phyloP scores from a whole-genome alignment of 2,113 vertebrate genomes.

The Smithornis capensis region DNA sequence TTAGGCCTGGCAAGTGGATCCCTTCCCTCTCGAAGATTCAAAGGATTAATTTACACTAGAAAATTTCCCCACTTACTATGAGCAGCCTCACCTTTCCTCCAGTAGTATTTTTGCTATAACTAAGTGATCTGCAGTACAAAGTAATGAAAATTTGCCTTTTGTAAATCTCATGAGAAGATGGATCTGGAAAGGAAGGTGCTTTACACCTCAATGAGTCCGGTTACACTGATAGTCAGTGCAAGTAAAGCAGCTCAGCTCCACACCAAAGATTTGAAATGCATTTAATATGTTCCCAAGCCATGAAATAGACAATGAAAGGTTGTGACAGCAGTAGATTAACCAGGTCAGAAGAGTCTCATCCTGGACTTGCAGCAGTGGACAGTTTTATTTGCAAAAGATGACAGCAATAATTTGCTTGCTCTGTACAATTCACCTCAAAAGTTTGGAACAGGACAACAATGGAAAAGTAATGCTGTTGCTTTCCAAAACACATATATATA shows the following conservation, averaged over 20 bases:
- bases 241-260: background rate
- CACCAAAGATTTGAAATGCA: background rate
- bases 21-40: background rate
- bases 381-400: background rate
- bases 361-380: background rate
- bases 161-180: background rate
- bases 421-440: background rate
- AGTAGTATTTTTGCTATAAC: background rate
- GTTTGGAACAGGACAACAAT: background rate
- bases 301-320: background rate
- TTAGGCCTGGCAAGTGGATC: background rate
- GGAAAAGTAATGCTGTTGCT: background rate
- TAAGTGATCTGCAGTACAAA: background rate
- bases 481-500: background rate
- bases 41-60: background rate
- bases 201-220: background rate
- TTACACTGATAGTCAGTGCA: background rate
- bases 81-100: background rate
- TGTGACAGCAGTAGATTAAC: background rate
- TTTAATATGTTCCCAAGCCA: background rate
- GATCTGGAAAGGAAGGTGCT: background rate
- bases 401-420: slow-evolving; percentile 11
- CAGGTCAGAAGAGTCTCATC: background rate
- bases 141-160: background rate
- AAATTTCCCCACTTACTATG: background rate